Conservation (phyloP, 92 coral and sea anemone species). For the Nematostella vectensis region DNA sequence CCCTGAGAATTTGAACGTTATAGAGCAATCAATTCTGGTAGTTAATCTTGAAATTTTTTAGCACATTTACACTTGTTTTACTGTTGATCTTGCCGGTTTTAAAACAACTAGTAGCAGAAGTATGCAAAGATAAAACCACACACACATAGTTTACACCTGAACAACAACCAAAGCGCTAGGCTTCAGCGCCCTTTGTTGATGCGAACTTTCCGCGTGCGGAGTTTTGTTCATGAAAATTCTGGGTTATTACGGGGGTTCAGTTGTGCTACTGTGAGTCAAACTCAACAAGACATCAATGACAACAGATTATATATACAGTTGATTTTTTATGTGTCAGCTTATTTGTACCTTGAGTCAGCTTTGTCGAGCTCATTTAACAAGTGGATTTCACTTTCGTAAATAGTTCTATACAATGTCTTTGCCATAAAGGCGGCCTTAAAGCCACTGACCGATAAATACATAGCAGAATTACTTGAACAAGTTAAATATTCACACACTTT, state of each 20-base stretch:
- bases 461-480: constrained; percentile 47
- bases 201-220: constrained; percentile 28
- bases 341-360: constrained; percentile 79
- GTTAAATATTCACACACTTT: constrained; percentile 66
- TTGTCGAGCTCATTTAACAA: constrained; percentile 84
- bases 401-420: too few species aligned
- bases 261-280: too few species aligned
- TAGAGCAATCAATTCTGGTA: constrained; percentile 16
- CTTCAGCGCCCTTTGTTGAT: constrained; percentile 20
- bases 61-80: constrained; percentile 15
- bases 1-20: constrained; percentile 11
- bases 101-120: constrained; percentile 45
- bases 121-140: constrained; percentile 60
- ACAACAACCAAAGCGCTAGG: constrained; percentile 60
- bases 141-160: constrained; percentile 65
- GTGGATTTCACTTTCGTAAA: constrained; percentile 58
- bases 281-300: constrained; percentile 55
- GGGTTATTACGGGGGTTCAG: too few species aligned
- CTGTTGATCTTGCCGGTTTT: constrained; percentile 11
- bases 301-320: constrained; percentile 58
- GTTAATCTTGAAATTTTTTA: constrained; percentile 22
- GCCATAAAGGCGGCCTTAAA: constrained; percentile 16
- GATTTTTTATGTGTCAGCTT: constrained; percentile 87
- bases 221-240: too few species aligned
- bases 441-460: constrained; percentile 70